These are phyloP conservation scores for Syritta pipiens DNA, from an alignment of 2,888 invertebrate genomes.

Conservation along the genomic window DNA sequence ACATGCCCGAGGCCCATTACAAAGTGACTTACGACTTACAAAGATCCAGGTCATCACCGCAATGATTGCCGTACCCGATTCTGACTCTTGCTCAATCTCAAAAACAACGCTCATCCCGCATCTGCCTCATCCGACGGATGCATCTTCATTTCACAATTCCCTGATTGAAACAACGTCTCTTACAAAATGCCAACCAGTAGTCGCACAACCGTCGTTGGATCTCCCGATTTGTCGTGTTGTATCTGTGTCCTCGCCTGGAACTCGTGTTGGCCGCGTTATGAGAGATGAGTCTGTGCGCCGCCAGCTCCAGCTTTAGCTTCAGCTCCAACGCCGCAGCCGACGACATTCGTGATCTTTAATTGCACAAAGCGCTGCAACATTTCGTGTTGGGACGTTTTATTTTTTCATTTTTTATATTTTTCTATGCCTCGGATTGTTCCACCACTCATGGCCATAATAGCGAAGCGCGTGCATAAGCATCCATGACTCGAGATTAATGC, in stretches of 20 bases:
- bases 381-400: conserved; percentile 18
- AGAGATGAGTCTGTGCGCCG: conserved; percentile 8
- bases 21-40: too few relatives aligned
- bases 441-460: conserved; percentile 21
- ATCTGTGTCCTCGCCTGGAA: too few relatives aligned
- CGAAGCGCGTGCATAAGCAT: conserved; percentile 32
- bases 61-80: too few relatives aligned
- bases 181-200: conserved; percentile 28
- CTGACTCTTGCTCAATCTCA: too few relatives aligned
- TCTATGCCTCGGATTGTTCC: too few relatives aligned
- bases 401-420: neutral
- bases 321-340: too few relatives aligned
- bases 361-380: conserved; percentile 26
- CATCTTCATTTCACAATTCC: conserved; percentile 49
- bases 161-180: conserved; percentile 8
- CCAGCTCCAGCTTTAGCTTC: too few relatives aligned
- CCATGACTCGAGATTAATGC: conserved; percentile 49
- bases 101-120: too few relatives aligned
- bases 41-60: too few relatives aligned
- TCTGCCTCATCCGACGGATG: conserved; percentile 16
- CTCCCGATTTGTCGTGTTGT: conserved; percentile 1
- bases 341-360: conserved; percentile 58
- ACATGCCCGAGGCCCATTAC: too few relatives aligned
- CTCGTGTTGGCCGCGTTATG: conserved; percentile 11
- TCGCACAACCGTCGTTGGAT: conserved; percentile 7